Percentiles rank a stretch among this genome's conserved stretches.
phyloP scores from a whole-genome alignment of 2,113 vertebrate species.

The Hippopotamus amphibius region DNA sequence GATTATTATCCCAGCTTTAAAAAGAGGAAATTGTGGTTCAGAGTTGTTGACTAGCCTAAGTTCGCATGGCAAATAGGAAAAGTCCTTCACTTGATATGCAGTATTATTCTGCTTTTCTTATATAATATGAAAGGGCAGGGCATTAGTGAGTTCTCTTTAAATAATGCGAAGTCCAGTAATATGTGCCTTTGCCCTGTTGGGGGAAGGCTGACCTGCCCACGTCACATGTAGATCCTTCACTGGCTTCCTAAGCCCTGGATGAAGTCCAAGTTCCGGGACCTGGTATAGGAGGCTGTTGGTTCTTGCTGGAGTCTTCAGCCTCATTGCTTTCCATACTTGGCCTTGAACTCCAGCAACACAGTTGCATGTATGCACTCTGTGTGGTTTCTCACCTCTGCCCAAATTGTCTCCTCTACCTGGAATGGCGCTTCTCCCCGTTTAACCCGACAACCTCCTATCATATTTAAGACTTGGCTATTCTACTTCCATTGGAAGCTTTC shows the following conservation, averaged over 20 bases:
- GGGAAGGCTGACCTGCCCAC: background rate
- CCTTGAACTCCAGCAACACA: background rate
- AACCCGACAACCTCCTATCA: background rate
- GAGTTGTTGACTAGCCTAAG: background rate
- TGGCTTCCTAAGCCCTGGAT: background rate
- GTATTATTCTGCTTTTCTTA: constrained; percentile 7
- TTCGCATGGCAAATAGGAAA: background rate
- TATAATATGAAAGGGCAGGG: background rate
- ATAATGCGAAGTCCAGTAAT: background rate
- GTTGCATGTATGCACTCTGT: too few species aligned
- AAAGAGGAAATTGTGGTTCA: background rate
- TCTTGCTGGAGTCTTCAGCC: background rate
- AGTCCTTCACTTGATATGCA: background rate
- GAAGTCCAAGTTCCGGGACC: background rate
- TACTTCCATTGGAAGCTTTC: background rate
- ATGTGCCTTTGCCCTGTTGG: background rate
- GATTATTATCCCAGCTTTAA: constrained; percentile 37
- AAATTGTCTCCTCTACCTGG: background rate
- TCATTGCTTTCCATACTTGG: background rate
- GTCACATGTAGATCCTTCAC: background rate
- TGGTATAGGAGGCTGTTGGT: background rate
- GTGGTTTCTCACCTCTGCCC: background rate
- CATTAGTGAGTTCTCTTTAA: background rate
- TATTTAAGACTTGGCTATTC: background rate
- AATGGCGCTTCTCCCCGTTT: background rate